Percentiles rank a stretch among this genome's conserved stretches.
Evolutionary conservation across 2,113 vertebrate genomes (phyloP).

Genomic region (Megaptera novaeangliae): DNA sequence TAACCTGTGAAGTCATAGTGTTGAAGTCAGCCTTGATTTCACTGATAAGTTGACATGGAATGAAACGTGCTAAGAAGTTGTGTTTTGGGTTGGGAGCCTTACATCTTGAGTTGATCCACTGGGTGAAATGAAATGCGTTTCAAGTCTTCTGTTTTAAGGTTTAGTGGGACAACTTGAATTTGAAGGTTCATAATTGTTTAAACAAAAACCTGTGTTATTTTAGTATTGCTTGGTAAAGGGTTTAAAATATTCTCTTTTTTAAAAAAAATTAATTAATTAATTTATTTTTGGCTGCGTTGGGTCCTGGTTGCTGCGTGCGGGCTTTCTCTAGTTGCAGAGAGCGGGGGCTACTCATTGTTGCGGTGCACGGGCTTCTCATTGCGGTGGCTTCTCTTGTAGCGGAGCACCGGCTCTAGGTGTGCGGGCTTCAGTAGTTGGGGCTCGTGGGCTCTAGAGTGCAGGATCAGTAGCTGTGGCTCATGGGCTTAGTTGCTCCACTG

Average conservation of each 20-base stretch:
- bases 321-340: accelerated
- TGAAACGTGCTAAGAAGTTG: neutral
- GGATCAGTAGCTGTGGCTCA: too few species aligned
- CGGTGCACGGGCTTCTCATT: too few species aligned
- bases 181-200: neutral
- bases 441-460: too few species aligned
- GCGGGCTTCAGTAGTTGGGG: too few species aligned
- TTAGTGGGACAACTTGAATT: neutral
- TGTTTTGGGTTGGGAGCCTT: neutral
- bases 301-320: too few species aligned
- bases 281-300: too few species aligned
- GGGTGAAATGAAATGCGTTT: neutral
- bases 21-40: neutral
- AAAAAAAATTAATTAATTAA: accelerated
- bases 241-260: neutral
- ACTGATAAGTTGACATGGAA: neutral
- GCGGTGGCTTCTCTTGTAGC: too few species aligned
- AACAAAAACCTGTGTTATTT: neutral
- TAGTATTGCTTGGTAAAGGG: neutral
- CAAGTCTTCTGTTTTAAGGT: neutral
- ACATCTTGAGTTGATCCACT: neutral
- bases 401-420: too few species aligned
- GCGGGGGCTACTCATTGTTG: too few species aligned
- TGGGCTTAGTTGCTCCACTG: too few species aligned
- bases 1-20: neutral